Evolutionary conservation across 2,113 vertebrate genomes (phyloP).

Genomic region (Oophaga pumilio): DNA sequence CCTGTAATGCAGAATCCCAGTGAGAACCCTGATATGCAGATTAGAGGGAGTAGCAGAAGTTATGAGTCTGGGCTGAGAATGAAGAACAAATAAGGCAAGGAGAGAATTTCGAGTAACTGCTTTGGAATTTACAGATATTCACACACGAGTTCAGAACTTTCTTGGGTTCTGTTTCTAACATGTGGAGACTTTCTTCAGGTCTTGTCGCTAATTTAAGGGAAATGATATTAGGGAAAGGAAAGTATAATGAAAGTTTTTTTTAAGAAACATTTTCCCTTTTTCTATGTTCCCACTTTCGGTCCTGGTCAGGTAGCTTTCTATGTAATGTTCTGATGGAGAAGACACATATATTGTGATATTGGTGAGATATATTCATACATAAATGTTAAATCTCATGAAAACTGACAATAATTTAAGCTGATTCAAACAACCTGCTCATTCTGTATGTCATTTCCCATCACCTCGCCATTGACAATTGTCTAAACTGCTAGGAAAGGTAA

Average conservation of each 20-base stretch:
- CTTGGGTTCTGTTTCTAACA: not conserved
- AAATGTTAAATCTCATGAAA: not conserved
- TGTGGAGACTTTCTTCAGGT: not conserved
- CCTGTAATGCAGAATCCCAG: not conserved
- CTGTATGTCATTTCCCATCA: not conserved
- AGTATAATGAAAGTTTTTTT: not conserved
- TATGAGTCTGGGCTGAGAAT: not conserved
- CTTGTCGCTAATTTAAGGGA: not conserved
- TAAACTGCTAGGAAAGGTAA: not conserved
- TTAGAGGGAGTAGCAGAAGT: slow-evolving; percentile 12
- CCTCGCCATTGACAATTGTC: not conserved
- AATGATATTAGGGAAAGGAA: not conserved
- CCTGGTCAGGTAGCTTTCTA: not conserved
- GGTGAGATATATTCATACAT: not conserved
- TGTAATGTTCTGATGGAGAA: not conserved
- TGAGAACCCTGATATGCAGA: not conserved
- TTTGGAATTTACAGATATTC: slow-evolving; percentile 40
- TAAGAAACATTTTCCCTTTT: not conserved
- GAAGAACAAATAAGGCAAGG: slow-evolving; percentile 45
- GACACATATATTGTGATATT: not conserved
- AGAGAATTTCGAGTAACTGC: slow-evolving; percentile 33
- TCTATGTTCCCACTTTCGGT: no score
- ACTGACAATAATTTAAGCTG: not conserved
- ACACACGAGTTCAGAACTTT: not conserved
- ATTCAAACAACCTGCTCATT: not conserved